phyloP scores from a whole-genome alignment of 2,888 invertebrate genomes.

The Azorinus chamasolen region DNA sequence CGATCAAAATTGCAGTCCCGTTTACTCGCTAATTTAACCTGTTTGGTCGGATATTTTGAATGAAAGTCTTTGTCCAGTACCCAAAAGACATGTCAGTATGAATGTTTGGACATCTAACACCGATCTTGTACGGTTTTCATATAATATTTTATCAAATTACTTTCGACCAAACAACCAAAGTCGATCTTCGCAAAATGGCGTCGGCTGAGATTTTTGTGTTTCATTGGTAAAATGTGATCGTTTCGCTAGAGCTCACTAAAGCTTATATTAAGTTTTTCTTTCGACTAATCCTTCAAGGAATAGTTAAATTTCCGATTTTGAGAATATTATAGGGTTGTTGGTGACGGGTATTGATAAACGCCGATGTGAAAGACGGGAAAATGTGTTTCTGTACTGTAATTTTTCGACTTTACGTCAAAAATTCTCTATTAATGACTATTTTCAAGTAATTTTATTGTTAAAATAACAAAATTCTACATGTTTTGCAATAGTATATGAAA shows the following conservation, averaged over 20 bases:
- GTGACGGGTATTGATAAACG: constrained; percentile 1
- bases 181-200: constrained; percentile 54
- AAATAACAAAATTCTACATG: constrained; percentile 41
- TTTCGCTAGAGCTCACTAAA: background rate
- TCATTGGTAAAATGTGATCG: constrained; percentile 52
- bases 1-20: too few relatives aligned
- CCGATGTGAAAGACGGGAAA: constrained; percentile 36
- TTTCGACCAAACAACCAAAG: too few relatives aligned
- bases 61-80: too few relatives aligned
- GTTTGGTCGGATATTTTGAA: too few relatives aligned
- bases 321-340: background rate
- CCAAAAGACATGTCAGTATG: too few relatives aligned
- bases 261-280: background rate
- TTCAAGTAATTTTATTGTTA: background rate
- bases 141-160: too few relatives aligned
- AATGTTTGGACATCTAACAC: too few relatives aligned
- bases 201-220: constrained; percentile 49
- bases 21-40: too few relatives aligned
- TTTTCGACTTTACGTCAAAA: constrained; percentile 50
- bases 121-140: too few relatives aligned
- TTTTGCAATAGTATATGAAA: constrained; percentile 17
- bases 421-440: constrained; percentile 25
- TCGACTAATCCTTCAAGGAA: constrained; percentile 22
- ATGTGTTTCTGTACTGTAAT: constrained; percentile 35
- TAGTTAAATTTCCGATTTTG: constrained; percentile 45